phyloP scores from a whole-genome alignment of 1,140 invertebrate genomes.

The Saxidomus purpurata region DNA sequence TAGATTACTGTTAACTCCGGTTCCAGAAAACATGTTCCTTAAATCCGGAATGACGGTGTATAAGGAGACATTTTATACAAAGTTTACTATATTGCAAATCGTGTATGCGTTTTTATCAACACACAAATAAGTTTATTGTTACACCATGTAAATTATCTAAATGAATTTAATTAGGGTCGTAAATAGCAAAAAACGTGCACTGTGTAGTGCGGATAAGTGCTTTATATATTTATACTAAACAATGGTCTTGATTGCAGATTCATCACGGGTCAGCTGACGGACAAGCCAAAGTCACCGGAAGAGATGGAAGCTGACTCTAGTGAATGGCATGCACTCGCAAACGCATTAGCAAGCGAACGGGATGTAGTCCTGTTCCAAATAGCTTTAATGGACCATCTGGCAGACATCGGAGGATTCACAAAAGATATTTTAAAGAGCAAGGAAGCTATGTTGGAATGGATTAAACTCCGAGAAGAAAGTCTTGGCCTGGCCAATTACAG shows the following conservation, averaged over 20 bases:
- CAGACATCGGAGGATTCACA: neutral
- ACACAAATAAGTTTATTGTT: too few relatives aligned
- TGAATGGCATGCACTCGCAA: conserved; percentile 1
- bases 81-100: neutral
- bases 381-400: conserved; percentile 11
- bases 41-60: too few relatives aligned
- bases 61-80: neutral
- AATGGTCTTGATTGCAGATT: conserved; percentile 8
- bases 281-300: neutral
- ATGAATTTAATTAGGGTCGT: too few relatives aligned
- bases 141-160: too few relatives aligned
- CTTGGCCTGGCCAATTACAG: conserved; percentile 38
- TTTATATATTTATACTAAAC: neutral
- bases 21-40: too few relatives aligned
- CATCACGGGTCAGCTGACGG: conserved; percentile 1
- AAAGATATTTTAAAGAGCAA: neutral
- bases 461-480: conserved; percentile 2
- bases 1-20: too few relatives aligned
- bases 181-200: neutral
- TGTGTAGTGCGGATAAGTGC: neutral
- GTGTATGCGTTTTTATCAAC: neutral
- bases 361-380: conserved; percentile 47
- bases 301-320: conserved; percentile 24
- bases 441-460: conserved; percentile 38
- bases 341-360: neutral